These are phyloP conservation scores for Goniozus legneri DNA, from an alignment of 1,140 invertebrate species.

Conservation along the genomic window DNA sequence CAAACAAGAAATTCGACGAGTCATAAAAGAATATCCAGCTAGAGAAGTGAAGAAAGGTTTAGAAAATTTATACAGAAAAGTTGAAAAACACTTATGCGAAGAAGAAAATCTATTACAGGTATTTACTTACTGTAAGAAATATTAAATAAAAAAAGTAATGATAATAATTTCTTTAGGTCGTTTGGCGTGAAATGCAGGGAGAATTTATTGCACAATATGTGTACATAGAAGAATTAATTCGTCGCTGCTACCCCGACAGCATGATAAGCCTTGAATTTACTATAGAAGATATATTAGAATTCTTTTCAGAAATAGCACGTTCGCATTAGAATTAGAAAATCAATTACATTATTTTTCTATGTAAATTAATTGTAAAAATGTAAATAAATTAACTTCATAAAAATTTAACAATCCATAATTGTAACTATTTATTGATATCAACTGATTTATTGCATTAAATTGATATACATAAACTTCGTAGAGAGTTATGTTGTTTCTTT, in stretches of 20 bases:
- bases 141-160: neutral
- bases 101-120: slow-evolving; percentile 92
- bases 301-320: slow-evolving; percentile 98
- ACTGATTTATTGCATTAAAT: neutral
- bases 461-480: neutral
- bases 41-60: slow-evolving; percentile 94
- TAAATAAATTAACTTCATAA: neutral
- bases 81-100: slow-evolving; percentile 95
- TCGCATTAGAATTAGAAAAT: slow-evolving; percentile 68
- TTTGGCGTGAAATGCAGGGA: slow-evolving; percentile 99
- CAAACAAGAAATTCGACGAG: slow-evolving; percentile 93
- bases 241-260: slow-evolving; percentile 94
- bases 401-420: neutral
- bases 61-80: slow-evolving; percentile 93
- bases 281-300: slow-evolving; percentile 93
- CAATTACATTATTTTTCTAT: slow-evolving; percentile 1
- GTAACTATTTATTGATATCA: neutral
- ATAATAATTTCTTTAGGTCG: slow-evolving; percentile 62
- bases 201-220: slow-evolving; percentile 98
- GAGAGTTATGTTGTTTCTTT: neutral
- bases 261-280: slow-evolving; percentile 93
- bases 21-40: slow-evolving; percentile 93
- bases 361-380: neutral
- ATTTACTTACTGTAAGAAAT: neutral
- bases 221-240: slow-evolving; percentile 88